A percentile compares a stretch with the other conserved stretches of the same genome.
Evolutionary conservation across 2,797 vertebrate species (phyloP).

Genomic region (Brachyrhaphis roseni): DNA sequence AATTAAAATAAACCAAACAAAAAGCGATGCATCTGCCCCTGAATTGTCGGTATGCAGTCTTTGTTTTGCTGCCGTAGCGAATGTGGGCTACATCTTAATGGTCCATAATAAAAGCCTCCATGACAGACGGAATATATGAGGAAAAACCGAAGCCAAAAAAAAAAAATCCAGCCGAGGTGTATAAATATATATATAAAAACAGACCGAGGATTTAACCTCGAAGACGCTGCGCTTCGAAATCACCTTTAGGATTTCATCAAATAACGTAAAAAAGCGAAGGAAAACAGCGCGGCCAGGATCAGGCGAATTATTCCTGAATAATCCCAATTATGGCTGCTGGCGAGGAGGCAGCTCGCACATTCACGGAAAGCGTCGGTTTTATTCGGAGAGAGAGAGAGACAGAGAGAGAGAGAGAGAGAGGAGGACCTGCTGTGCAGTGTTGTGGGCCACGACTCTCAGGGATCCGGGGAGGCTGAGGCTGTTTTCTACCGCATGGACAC

Average conservation of each 20-base stretch:
- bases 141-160: slow-evolving; percentile 1
- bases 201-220: slow-evolving; percentile 46
- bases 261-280: background rate
- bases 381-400: slow-evolving; percentile 59
- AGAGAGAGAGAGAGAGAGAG: background rate
- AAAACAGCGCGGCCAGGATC: slow-evolving; percentile 57
- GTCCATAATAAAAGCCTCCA: slow-evolving; percentile 66
- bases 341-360: slow-evolving; percentile 73
- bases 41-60: slow-evolving; percentile 66
- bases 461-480: slow-evolving; percentile 40
- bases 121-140: slow-evolving; percentile 46
- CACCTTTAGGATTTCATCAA: slow-evolving; percentile 2
- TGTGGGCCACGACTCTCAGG: slow-evolving; percentile 40
- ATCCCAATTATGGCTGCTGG: slow-evolving; percentile 81
- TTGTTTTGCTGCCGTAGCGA: slow-evolving; percentile 71
- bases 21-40: slow-evolving; percentile 53
- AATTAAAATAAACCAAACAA: slow-evolving; percentile 4
- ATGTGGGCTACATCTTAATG: slow-evolving; percentile 68
- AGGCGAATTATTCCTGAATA: slow-evolving; percentile 77
- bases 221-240: slow-evolving; percentile 34
- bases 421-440: slow-evolving; percentile 48
- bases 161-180: slow-evolving; percentile 49
- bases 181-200: too few species aligned
- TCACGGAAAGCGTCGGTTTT: slow-evolving; percentile 75
- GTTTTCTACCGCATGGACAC: slow-evolving; percentile 19